A percentile compares a stretch with the other conserved stretches of the same genome.
Evolutionary conservation across 2,113 vertebrate species (phyloP).

Genomic region (Gopherus evgoodei): DNA sequence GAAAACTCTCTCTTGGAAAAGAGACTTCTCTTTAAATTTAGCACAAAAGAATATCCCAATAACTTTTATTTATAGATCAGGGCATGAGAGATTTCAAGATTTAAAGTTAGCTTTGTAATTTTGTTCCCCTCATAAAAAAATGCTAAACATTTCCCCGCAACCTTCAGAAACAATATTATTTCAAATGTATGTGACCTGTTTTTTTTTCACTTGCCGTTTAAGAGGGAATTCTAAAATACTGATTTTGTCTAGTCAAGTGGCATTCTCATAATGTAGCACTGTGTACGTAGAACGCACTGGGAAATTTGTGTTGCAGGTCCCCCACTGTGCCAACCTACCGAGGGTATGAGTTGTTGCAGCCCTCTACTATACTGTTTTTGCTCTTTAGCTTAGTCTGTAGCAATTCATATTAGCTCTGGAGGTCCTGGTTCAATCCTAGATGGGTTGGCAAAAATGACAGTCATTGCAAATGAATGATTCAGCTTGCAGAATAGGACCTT

Average conservation of each 20-base stretch:
- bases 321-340: not conserved
- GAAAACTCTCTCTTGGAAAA: constrained; percentile 60
- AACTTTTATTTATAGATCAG: constrained; percentile 70
- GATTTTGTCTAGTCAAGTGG: not conserved
- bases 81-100: constrained; percentile 64
- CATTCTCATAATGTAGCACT: not conserved
- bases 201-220: not conserved
- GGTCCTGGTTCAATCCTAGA: not conserved
- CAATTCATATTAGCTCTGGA: not conserved
- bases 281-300: rapidly evolving
- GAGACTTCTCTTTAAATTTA: constrained; percentile 65
- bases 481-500: not conserved
- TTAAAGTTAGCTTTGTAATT: constrained; percentile 25
- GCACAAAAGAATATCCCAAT: constrained; percentile 59
- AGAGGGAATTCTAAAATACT: not conserved
- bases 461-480: not conserved
- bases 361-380: too few relatives aligned
- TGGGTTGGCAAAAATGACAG: not conserved
- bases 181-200: not conserved
- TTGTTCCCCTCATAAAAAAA: constrained; percentile 62
- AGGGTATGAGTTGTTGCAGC: not conserved
- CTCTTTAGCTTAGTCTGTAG: not conserved
- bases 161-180: constrained; percentile 8
- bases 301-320: not conserved
- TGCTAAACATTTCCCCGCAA: constrained; percentile 55